These are phyloP conservation scores for Hemicrepidius hirtus DNA, from an alignment of 2,888 invertebrate genomes.

Conservation along the genomic window DNA sequence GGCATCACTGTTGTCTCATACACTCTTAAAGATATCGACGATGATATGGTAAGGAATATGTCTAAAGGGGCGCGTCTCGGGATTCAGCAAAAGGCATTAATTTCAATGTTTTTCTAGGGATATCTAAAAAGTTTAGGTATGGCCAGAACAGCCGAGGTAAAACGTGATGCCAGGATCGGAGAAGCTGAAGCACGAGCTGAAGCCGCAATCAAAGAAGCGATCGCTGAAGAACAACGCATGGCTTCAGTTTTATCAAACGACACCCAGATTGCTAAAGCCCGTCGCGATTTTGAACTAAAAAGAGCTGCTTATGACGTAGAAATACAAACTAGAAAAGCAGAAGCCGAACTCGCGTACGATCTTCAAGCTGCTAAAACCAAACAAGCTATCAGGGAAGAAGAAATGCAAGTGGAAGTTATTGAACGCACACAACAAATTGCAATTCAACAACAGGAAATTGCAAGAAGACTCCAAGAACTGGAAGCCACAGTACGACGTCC, in stretches of 20 bases:
- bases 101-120: constrained; percentile 75
- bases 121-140: constrained; percentile 95
- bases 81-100: too few species aligned
- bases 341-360: constrained; percentile 95
- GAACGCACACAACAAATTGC: constrained; percentile 95
- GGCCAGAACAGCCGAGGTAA: constrained; percentile 96
- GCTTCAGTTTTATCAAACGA: constrained; percentile 95
- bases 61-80: too few species aligned
- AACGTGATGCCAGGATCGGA: constrained; percentile 96
- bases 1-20: constrained; percentile 97
- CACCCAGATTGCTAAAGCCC: constrained; percentile 97
- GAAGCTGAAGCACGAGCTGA: constrained; percentile 97
- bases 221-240: constrained; percentile 96
- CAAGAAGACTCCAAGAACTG: constrained; percentile 91
- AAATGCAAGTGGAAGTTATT: constrained; percentile 96
- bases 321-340: constrained; percentile 95
- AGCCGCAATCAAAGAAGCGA: constrained; percentile 92
- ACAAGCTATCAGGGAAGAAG: constrained; percentile 94
- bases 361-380: constrained; percentile 96
- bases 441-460: constrained; percentile 97
- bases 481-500: constrained; percentile 95
- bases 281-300: constrained; percentile 96
- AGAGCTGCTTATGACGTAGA: constrained; percentile 98
- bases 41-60: constrained; percentile 91
- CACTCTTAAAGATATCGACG: constrained; percentile 94